Base-by-base conservation (phyloP, 1,140 invertebrate species). In the Augochlora pura region DNA sequence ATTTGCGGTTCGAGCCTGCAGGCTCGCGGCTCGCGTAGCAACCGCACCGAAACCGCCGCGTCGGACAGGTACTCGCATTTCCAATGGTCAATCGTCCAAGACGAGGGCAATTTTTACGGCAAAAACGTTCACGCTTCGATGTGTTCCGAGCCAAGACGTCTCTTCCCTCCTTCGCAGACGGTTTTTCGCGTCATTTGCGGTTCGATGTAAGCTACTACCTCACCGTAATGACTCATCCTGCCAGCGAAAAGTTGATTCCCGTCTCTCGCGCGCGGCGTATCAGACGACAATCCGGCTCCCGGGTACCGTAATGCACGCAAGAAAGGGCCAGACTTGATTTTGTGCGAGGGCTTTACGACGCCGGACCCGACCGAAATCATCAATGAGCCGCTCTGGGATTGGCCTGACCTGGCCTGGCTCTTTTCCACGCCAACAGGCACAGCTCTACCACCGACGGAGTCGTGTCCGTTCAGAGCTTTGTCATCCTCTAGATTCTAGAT, bases 271-370 rank as follows among this genome's bases (percentile, higher is more conserved):
- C 62, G 59, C 70, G 38, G 66, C 66, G 25, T 69, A 68, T 83
- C 66, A 68, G 76, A 75, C 83, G 81, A 72, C 59, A 49, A 82
- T 76, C 82, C 81, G 65, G 81, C 75, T 79, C 21, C 0, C 38
- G 59, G 63, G 64, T 85, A 85, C 74, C 83, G 84, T 85, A 85
- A 85, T 70, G 60, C 69, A 63, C 64, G 65, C 79, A 85, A 85
- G 79, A 85, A 85, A 82, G 18, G 27, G 14, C 39, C 84, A 59
- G 66, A 59, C 54, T 77, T 32, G 78, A 85, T 85, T 85, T 85
- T 85, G 73, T 59, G 39, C 52, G 52, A 25, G 49, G 46, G 62
- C 42, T 81, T 77, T 84, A 80, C 73, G 77, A 83, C 49, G 12
- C 25, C 2, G 57, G 70, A 85, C 70, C 69, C 66, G 74, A 82